Conservation (phyloP, 2,888 invertebrate genomes). For the Melinaea menophilus region DNA sequence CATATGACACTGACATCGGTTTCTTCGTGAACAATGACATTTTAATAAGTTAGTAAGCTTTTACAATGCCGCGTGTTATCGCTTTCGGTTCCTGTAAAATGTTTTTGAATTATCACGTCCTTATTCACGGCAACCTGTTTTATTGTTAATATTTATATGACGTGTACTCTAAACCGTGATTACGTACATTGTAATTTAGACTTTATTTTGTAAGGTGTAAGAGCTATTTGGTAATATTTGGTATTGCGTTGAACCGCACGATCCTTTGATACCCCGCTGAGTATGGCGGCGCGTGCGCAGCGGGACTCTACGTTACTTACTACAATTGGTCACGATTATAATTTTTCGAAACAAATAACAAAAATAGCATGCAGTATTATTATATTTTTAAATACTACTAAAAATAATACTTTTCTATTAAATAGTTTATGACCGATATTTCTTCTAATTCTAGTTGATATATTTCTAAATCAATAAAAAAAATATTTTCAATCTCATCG, state of each 20-base stretch:
- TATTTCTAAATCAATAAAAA: too few species aligned
- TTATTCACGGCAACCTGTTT: slow-evolving; percentile 48
- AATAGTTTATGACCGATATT: too few species aligned
- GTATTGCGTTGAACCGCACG: slow-evolving; percentile 11
- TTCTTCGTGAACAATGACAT: slow-evolving; percentile 21
- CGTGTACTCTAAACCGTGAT: slow-evolving; percentile 13
- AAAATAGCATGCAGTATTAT: not conserved
- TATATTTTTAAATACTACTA: too few species aligned
- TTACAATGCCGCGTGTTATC: slow-evolving; percentile 39
- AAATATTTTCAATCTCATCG: too few species aligned
- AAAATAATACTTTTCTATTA: too few species aligned
- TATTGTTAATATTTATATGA: slow-evolving; percentile 22
- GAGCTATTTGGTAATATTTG: slow-evolving; percentile 2
- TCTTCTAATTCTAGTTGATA: too few species aligned
- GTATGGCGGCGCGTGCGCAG: slow-evolving; percentile 51
- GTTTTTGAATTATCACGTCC: slow-evolving; percentile 51
- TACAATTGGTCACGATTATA: slow-evolving; percentile 68
- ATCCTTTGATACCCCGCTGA: slow-evolving; percentile 49
- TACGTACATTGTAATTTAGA: slow-evolving; percentile 9
- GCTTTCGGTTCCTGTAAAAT: slow-evolving; percentile 34
- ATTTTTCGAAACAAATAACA: slow-evolving; percentile 37
- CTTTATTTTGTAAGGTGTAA: slow-evolving; percentile 8
- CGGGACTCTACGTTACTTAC: slow-evolving; percentile 57
- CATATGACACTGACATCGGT: slow-evolving; percentile 10
- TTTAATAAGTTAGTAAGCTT: slow-evolving; percentile 26